Conservation (phyloP, 2,888 invertebrate genomes). For the Adineta ricciae region DNA sequence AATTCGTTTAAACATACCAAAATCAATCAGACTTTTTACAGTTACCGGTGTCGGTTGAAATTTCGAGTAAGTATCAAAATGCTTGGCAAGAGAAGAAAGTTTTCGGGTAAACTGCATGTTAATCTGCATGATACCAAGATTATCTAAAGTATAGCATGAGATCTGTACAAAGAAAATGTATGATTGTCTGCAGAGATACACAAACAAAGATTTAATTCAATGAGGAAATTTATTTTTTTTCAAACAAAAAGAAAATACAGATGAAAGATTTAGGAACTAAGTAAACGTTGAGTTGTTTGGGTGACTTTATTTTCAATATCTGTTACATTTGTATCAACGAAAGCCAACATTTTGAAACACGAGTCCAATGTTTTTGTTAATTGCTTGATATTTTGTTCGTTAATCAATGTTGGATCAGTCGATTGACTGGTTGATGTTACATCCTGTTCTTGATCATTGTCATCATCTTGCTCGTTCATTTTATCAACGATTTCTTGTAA, state of each 20-base stretch:
- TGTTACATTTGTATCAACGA: neutral
- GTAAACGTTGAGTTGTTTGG: neutral
- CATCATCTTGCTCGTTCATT: constrained; percentile 10
- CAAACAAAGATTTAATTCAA: neutral
- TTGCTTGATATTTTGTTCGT: constrained; percentile 15
- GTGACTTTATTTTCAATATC: constrained; percentile 16
- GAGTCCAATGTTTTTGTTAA: constrained; percentile 13
- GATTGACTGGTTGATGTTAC: neutral
- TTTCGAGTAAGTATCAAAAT: constrained; percentile 20
- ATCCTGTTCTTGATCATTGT: neutral
- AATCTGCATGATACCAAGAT: neutral
- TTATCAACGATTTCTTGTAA: constrained; percentile 17
- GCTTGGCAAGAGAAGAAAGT: neutral
- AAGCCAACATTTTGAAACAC: constrained; percentile 6
- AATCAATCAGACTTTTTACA: constrained; percentile 28
- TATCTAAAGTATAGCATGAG: neutral
- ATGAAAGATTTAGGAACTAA: neutral
- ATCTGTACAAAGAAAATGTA: neutral
- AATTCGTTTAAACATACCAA: constrained; percentile 26
- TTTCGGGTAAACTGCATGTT: neutral
- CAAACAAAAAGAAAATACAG: neutral
- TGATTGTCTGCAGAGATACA: neutral
- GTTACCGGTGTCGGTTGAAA: constrained; percentile 31
- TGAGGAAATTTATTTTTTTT: neutral
- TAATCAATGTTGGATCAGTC: neutral